Base-by-base conservation (phyloP, 2,888 invertebrate genomes). In the Chymomyza fuscimana region DNA sequence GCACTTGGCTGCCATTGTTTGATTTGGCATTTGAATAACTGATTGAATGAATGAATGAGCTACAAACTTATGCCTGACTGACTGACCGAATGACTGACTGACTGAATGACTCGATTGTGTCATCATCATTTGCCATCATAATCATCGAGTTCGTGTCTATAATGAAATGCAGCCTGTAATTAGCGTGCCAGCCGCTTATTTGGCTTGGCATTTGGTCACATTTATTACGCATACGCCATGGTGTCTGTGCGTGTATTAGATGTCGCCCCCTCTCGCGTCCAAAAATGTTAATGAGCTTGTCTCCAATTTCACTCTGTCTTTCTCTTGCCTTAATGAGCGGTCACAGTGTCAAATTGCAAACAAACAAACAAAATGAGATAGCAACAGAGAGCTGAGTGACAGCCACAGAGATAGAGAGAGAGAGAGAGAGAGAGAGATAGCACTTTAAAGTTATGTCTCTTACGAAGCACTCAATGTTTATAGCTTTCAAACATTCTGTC, bases 1-100 rank as follows among this genome's bases (percentile, higher is more conserved):
- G 25, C 69, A 70, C 64, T 64, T 65, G 68, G 67, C 67, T 77
- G 69, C 36, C 71, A 61, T 60, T 61, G 72, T 78, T 77, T 77
- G 73, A 69, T 22, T 16, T 67, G 29, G 64, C 63, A 59, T 67
- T 73, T 66, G 66, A 64, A 65, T 74, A 61, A 77, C 71, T 72
- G 69, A 59, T 69, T 72, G 67, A 76, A 65, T 76, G 76, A 67
- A 58, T 61, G 67, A 67, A 60, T 67, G 73, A 22, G 60, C 32
- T 54, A 15, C 25, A 46, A 59, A 59, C 32, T 59, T 3, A 7
- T 73, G 54, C 67, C 15, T 66, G 67, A 66, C 62, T 74, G 62
- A 74, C 69, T 72, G 69, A 54, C 66, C 67, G 65, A 72, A 61
- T 76, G 76, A 65, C 58, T 61, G 67, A 64, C 51, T 67, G 67